Conservation (phyloP, 1,140 invertebrate species). For the Drosophila guanche region DNA sequence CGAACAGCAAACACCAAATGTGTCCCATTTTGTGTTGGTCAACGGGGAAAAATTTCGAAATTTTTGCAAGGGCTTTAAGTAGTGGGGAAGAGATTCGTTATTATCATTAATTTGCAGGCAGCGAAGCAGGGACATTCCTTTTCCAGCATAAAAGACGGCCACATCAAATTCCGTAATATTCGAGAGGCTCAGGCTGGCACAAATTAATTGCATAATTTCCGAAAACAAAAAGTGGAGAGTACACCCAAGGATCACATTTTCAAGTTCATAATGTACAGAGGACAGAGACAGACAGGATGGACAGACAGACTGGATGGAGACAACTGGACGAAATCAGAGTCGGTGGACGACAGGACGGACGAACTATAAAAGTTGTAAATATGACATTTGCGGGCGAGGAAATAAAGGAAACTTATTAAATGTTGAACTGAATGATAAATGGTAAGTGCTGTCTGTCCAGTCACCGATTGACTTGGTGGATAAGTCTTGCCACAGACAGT, state of each 20-base stretch:
- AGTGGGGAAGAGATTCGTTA: constrained; percentile 8
- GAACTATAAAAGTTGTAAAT: constrained; percentile 39
- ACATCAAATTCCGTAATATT: constrained; percentile 51
- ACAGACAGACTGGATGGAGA: constrained; percentile 1
- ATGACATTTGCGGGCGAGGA: constrained; percentile 46
- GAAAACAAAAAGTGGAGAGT: constrained; percentile 49
- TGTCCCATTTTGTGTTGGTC: constrained; percentile 45
- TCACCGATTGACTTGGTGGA: constrained; percentile 67
- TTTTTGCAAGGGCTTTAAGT: constrained; percentile 5
- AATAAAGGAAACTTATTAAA: constrained; percentile 76
- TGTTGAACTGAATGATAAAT: constrained; percentile 76
- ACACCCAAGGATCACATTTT: constrained; percentile 45
- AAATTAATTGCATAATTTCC: constrained; percentile 81
- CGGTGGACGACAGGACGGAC: too few relatives aligned
- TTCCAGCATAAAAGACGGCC: constrained; percentile 19
- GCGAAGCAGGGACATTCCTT: constrained; percentile 12
- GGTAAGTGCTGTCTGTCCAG: constrained; percentile 40
- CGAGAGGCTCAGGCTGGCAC: constrained; percentile 59
- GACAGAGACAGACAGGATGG: constrained; percentile 9
- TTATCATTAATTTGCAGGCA: constrained; percentile 12
- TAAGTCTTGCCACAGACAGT: constrained; percentile 39
- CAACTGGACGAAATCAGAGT: background rate
- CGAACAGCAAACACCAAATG: constrained; percentile 66
- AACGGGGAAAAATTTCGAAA: constrained; percentile 4
- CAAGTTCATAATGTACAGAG: constrained; percentile 66